These are phyloP conservation scores for Otolemur crassicaudatus DNA, from an alignment of 2,797 vertebrate genomes.

Conservation along the genomic window DNA sequence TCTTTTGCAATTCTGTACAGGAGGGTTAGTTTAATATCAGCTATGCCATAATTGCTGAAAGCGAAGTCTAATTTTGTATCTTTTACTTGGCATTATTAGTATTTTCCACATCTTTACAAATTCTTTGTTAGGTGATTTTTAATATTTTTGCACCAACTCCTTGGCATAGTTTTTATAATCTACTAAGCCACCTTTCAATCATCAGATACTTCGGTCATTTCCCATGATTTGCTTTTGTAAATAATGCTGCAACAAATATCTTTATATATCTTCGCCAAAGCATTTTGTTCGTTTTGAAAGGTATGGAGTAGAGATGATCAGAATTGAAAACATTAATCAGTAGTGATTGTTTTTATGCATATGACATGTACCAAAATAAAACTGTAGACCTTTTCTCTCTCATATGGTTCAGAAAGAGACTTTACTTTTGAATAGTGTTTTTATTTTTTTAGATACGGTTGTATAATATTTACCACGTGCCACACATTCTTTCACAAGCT, in stretches of 20 bases:
- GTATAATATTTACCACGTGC: background rate
- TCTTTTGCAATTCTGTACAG: background rate
- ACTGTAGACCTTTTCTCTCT: background rate
- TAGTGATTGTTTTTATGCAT: slow-evolving; percentile 40
- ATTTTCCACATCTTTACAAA: slow-evolving; percentile 16
- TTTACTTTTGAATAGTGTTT: background rate
- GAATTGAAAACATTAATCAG: slow-evolving; percentile 54
- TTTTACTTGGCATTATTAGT: slow-evolving; percentile 24
- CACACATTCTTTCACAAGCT: background rate
- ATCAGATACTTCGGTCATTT: slow-evolving; percentile 35
- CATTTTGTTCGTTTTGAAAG: slow-evolving; percentile 56
- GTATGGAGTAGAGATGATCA: slow-evolving; percentile 41
- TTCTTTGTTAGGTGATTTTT: slow-evolving; percentile 50
- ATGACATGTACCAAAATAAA: slow-evolving; percentile 19
- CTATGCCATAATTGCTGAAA: background rate
- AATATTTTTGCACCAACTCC: background rate
- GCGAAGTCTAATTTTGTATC: background rate
- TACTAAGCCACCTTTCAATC: background rate
- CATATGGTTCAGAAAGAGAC: slow-evolving; percentile 21
- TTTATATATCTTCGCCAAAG: background rate
- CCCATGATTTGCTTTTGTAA: slow-evolving; percentile 20
- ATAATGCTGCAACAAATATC: slow-evolving; percentile 10
- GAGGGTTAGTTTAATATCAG: background rate
- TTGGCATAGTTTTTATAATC: slow-evolving; percentile 6
- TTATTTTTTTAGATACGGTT: slow-evolving; percentile 21